These are phyloP conservation scores for Piaya cayana DNA, from an alignment of 2,113 vertebrate species.

Conservation along the genomic window DNA sequence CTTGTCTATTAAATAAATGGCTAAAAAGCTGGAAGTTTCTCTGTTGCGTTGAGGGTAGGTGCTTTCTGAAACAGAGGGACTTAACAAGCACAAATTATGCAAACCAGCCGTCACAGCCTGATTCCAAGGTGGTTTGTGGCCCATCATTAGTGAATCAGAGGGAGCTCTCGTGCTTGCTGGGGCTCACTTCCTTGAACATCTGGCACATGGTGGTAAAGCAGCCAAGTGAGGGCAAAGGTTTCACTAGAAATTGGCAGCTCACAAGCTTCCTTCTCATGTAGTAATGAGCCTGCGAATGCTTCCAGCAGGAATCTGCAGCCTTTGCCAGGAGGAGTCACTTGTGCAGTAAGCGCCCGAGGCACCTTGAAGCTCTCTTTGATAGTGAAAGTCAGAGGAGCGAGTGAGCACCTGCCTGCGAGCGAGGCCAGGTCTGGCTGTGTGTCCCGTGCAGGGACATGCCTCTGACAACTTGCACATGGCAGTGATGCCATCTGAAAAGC, in stretches of 20 bases:
- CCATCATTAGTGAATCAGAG: constrained; percentile 4
- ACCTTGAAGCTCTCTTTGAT: constrained; percentile 1
- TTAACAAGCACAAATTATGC: neutral
- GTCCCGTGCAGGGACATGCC: constrained; percentile 33
- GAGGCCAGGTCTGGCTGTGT: neutral
- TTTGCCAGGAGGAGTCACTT: constrained; percentile 40
- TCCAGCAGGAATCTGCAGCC: neutral
- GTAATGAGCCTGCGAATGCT: constrained; percentile 5
- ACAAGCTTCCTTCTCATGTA: constrained; percentile 4
- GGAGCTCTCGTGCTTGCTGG: neutral
- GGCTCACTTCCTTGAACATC: constrained; percentile 37
- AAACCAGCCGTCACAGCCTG: neutral
- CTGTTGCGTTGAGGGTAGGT: neutral
- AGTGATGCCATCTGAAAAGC: neutral
- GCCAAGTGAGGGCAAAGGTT: constrained; percentile 67
- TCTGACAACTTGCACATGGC: neutral
- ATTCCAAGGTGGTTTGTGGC: neutral
- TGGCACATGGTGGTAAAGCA: constrained; percentile 17
- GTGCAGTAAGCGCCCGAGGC: neutral
- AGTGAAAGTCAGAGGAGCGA: constrained; percentile 42
- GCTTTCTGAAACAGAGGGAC: neutral
- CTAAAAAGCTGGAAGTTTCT: neutral
- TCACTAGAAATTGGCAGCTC: constrained; percentile 43
- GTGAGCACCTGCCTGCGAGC: constrained; percentile 47
- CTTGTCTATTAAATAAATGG: neutral